These are phyloP conservation scores for Coenonympha glycerion DNA, from an alignment of 2,888 invertebrate species.

Conservation along the genomic window DNA sequence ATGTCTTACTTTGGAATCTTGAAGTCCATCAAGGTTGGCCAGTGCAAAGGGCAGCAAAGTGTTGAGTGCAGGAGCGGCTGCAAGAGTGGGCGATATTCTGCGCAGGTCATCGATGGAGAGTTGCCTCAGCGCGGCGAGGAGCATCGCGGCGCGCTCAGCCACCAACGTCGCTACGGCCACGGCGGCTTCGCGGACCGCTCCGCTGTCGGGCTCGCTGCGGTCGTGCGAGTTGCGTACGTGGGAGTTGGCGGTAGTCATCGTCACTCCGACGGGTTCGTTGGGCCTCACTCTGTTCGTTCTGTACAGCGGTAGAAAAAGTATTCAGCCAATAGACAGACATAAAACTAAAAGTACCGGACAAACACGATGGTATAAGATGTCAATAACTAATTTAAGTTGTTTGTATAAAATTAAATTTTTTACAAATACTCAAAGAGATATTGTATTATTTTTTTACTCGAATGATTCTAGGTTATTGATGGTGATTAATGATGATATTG, in stretches of 20 bases:
- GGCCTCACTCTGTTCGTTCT: slow-evolving; percentile 13
- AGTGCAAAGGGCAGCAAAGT: slow-evolving; percentile 88
- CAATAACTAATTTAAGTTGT: too few species aligned
- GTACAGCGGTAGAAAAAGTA: too few species aligned
- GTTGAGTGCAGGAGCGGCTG: slow-evolving; percentile 78
- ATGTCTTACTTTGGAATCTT: slow-evolving; percentile 83
- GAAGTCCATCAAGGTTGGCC: slow-evolving; percentile 87
- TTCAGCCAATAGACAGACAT: too few species aligned
- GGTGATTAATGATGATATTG: too few species aligned
- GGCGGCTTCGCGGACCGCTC: slow-evolving; percentile 65
- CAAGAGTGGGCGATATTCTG: slow-evolving; percentile 50
- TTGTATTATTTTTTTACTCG: too few species aligned
- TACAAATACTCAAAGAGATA: too few species aligned
- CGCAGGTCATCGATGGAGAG: slow-evolving; percentile 67
- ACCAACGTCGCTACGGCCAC: slow-evolving; percentile 86
- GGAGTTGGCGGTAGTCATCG: slow-evolving; percentile 1
- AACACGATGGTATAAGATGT: too few species aligned
- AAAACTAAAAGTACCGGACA: too few species aligned
- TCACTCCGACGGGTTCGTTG: background rate
- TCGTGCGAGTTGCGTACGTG: background rate
- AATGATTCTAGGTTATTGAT: too few species aligned
- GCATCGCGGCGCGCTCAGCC: slow-evolving; percentile 83
- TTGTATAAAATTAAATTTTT: too few species aligned
- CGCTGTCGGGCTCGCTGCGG: slow-evolving; percentile 38
- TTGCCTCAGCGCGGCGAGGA: slow-evolving; percentile 84